Percentiles rank a stretch among this genome's conserved stretches.
Evolutionary conservation across 1,140 invertebrate species (phyloP).

Genomic region (Gyrodactylus bullatarudis): DNA sequence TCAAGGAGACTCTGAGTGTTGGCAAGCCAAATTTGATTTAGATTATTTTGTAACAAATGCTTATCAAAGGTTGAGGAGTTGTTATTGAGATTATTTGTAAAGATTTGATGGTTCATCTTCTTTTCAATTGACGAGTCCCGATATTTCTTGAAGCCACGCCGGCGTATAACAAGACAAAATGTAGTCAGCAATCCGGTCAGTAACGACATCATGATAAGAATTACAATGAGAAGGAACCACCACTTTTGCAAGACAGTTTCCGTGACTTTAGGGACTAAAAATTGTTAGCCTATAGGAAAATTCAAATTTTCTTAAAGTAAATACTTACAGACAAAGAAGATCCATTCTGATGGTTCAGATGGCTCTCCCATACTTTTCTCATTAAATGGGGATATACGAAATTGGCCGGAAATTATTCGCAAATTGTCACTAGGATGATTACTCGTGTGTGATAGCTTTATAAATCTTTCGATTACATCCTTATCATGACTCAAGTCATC

Average conservation of each 20-base stretch:
- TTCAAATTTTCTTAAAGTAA: no score
- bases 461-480: neutral
- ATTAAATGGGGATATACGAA: neutral
- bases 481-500: neutral
- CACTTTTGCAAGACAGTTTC: neutral
- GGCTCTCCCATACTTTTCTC: neutral
- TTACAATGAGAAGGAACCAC: neutral
- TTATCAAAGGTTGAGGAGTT: neutral
- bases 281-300: no score
- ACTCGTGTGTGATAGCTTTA: neutral
- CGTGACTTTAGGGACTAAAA: neutral
- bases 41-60: neutral
- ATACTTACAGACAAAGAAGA: neutral
- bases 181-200: neutral
- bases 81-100: neutral
- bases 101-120: neutral
- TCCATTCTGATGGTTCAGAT: neutral
- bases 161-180: neutral
- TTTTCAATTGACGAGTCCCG: neutral
- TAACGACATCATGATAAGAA: neutral
- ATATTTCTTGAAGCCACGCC: neutral
- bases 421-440: neutral
- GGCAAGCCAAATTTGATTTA: no score
- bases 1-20: no score
- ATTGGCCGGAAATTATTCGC: neutral